Evolutionary conservation across 2,888 invertebrate species (phyloP), one percentile per base, ranked within the genome.

Genomic region (Torymus texanus): DNA sequence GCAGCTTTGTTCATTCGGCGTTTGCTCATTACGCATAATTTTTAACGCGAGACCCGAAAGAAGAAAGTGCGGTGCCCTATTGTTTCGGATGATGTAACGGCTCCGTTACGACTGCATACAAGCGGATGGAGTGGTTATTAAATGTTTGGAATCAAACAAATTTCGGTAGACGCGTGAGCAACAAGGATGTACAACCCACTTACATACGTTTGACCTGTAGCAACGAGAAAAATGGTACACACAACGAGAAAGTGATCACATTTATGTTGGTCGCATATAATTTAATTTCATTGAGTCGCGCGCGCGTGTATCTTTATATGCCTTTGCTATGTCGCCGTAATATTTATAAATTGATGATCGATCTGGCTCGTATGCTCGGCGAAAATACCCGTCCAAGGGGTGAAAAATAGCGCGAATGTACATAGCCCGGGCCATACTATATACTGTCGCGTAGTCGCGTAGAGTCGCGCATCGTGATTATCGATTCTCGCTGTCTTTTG

Each of bases 311-410:
- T 21, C 21, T 21, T 21, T 21, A 21, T 21, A 21, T 21, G 21
- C 21, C 2, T 21, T 21, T 21, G 21, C 41, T 24, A 10, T 67
- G 10, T 13, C 51, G 24, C 51, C 59, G 58, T 55, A 73, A 66
- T 77, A 74, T 77, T 76, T 77, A 80, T 73, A 77, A 80, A 80
- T 70, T 61, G 59, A 76, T 65, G 59, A 80, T 80, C 77, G 76
- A 80, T 79, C 61, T 24, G 0, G 21, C 24, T 59, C 55, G 12
- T 29, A 53, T 14, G 29, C 50, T 11, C 55, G 29, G 18, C 75
- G 29, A 53, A 74, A 74, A 74, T 79, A 74, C 58, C 29, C 55
- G 29, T n/a, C 12, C 2, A 24, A 56, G 55, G n/a, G 21, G 68
- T 18, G 55, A 68, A 73, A 73, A 78, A 78, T 72, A 72, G 66